Percentiles rank a stretch among this genome's conserved stretches.
These are phyloP conservation scores for Papilio helenus DNA, from an alignment of 1,140 invertebrate genomes.

Conservation along the genomic window DNA sequence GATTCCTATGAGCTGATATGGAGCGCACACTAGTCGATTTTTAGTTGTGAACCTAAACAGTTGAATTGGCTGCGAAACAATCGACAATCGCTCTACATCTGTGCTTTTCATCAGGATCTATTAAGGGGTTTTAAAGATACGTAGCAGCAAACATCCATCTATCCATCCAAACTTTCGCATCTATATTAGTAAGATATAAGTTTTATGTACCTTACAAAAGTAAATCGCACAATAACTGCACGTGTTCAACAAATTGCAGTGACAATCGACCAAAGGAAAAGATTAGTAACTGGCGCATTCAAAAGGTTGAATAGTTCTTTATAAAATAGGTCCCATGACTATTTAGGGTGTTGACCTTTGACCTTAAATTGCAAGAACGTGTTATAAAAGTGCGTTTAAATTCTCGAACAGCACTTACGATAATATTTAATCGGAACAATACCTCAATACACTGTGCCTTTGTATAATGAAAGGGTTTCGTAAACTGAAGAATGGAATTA, in stretches of 20 bases:
- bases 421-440: conserved; percentile 21
- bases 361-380: conserved; percentile 20
- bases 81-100: no score
- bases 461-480: conserved; percentile 2
- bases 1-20: no score
- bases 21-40: no score
- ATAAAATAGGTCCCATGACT: not conserved
- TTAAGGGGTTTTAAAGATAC: no score
- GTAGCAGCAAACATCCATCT: no score
- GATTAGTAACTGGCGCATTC: not conserved
- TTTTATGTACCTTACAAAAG: no score
- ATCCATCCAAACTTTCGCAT: no score
- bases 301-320: conserved; percentile 22
- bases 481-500: not conserved
- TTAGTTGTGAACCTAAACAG: no score
- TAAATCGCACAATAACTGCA: not conserved
- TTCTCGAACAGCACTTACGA: conserved; percentile 5
- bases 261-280: conserved; percentile 9
- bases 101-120: no score
- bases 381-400: conserved; percentile 31
- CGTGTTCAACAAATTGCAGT: conserved; percentile 11
- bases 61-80: no score
- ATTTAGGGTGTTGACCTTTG: conserved; percentile 30
- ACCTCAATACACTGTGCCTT: not conserved
- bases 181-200: no score